Percentiles rank a stretch among this genome's conserved stretches.
Evolutionary conservation across 2,888 invertebrate genomes (phyloP).

Genomic region (Ganaspis brasiliensis): DNA sequence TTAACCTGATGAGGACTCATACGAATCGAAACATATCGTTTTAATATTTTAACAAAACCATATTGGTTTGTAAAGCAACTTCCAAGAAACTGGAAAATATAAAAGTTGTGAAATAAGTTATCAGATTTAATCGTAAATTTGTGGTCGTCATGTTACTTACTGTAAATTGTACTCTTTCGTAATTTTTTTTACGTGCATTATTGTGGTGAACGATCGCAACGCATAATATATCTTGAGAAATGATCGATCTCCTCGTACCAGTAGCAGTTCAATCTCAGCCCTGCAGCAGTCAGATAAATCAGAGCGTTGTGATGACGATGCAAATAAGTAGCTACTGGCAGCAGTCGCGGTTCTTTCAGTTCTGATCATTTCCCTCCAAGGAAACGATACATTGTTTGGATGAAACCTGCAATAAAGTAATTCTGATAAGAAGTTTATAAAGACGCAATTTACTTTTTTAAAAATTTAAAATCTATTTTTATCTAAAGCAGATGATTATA

Average conservation of each 20-base stretch:
- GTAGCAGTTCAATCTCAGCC: slow-evolving; percentile 54
- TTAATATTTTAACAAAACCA: too few relatives aligned
- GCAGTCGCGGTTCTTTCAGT: slow-evolving; percentile 49
- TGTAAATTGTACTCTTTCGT: neutral
- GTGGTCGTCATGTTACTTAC: slow-evolving; percentile 14
- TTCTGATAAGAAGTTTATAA: slow-evolving; percentile 43
- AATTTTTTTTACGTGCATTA: slow-evolving; percentile 32
- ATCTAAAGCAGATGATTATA: too few relatives aligned
- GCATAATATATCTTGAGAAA: slow-evolving; percentile 22
- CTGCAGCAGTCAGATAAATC: slow-evolving; percentile 58
- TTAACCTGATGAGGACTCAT: too few relatives aligned
- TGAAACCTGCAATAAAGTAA: slow-evolving; percentile 46
- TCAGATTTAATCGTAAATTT: neutral
- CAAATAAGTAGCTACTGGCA: slow-evolving; percentile 61
- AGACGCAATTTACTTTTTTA: slow-evolving; percentile 44
- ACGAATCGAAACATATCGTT: too few relatives aligned
- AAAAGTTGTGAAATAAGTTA: neutral
- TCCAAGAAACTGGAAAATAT: too few relatives aligned
- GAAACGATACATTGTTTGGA: slow-evolving; percentile 49
- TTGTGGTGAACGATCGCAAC: slow-evolving; percentile 12
- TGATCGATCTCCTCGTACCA: slow-evolving; percentile 46
- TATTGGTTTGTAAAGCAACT: too few relatives aligned
- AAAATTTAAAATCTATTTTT: too few relatives aligned
- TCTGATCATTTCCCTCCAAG: slow-evolving; percentile 52
- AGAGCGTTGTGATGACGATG: slow-evolving; percentile 60